A percentile compares a stretch with the other conserved stretches of the same genome.
Evolutionary conservation across 2,888 invertebrate species (phyloP).

Genomic region (Buathra laborator): DNA sequence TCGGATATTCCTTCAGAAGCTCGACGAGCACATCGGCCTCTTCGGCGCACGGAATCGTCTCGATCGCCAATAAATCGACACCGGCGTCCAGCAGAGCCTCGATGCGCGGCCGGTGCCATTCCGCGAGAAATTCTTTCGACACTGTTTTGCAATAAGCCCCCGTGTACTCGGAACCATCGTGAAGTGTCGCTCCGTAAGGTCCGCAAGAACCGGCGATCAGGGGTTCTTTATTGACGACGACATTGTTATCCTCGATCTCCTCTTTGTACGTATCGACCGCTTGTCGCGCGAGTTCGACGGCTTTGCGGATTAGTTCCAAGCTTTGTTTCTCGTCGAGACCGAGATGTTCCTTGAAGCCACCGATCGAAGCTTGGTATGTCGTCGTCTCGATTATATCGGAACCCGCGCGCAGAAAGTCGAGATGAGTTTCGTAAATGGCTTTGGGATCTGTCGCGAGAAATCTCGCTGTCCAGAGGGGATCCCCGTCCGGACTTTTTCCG

Average conservation of each 20-base stretch:
- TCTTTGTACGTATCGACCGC: slow-evolving; percentile 86
- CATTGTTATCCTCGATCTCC: slow-evolving; percentile 69
- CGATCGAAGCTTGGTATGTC: slow-evolving; percentile 84
- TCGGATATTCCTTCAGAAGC: slow-evolving; percentile 92
- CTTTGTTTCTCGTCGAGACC: slow-evolving; percentile 90
- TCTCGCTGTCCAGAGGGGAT: slow-evolving; percentile 95
- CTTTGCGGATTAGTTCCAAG: slow-evolving; percentile 90
- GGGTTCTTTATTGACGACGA: slow-evolving; percentile 84
- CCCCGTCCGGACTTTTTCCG: slow-evolving; percentile 91
- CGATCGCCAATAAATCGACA: slow-evolving; percentile 94
- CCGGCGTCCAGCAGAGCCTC: slow-evolving; percentile 92
- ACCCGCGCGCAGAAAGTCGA: slow-evolving; percentile 94
- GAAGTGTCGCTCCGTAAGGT: slow-evolving; percentile 95
- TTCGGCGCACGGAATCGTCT: slow-evolving; percentile 94
- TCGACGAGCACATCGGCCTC: slow-evolving; percentile 95
- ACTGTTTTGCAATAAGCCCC: slow-evolving; percentile 92
- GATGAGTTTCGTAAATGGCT: slow-evolving; percentile 92
- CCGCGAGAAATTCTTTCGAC: slow-evolving; percentile 88
- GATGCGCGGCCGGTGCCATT: slow-evolving; percentile 95
- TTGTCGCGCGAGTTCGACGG: slow-evolving; percentile 91
- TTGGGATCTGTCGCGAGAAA: slow-evolving; percentile 92
- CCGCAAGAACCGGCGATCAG: slow-evolving; percentile 95
- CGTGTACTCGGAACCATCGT: slow-evolving; percentile 97
- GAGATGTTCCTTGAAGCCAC: slow-evolving; percentile 90
- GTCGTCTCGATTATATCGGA: slow-evolving; percentile 90